A percentile compares a stretch with the other conserved stretches of the same genome.
phyloP scores from a whole-genome alignment of 2,113 vertebrate species.

The Oryctolagus cuniculus region DNA sequence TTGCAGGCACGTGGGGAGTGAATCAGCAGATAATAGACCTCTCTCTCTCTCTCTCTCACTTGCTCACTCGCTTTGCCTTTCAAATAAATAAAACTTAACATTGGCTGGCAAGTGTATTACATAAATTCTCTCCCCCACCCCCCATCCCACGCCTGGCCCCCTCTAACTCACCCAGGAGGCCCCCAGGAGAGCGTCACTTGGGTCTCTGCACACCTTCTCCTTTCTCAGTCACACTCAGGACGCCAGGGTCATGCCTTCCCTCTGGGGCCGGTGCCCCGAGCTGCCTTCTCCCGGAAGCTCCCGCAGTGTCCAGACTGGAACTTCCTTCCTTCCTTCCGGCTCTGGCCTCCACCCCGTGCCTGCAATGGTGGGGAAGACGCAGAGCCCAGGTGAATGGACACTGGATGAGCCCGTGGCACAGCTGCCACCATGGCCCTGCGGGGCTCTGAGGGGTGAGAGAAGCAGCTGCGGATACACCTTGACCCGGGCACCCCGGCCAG shows the following conservation, averaged over 20 bases:
- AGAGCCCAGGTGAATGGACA: not conserved
- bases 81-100: too few relatives aligned
- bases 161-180: not conserved
- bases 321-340: not conserved
- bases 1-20: too few relatives aligned
- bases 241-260: not conserved
- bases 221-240: not conserved
- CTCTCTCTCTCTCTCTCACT: too few relatives aligned
- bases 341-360: not conserved
- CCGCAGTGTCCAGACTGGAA: not conserved
- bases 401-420: not conserved
- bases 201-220: not conserved
- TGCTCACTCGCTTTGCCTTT: too few relatives aligned
- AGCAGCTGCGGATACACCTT: not conserved
- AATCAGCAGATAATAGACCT: too few relatives aligned
- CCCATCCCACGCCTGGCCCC: not conserved
- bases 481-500: not conserved
- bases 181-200: not conserved
- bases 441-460: not conserved
- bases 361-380: not conserved
- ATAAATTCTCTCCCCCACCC: not conserved
- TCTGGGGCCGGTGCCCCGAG: not conserved
- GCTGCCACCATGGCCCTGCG: not conserved
- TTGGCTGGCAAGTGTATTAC: not conserved
- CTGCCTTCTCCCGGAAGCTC: not conserved